Conservation (phyloP, 2,888 invertebrate genomes). For the Pecten maximus region DNA sequence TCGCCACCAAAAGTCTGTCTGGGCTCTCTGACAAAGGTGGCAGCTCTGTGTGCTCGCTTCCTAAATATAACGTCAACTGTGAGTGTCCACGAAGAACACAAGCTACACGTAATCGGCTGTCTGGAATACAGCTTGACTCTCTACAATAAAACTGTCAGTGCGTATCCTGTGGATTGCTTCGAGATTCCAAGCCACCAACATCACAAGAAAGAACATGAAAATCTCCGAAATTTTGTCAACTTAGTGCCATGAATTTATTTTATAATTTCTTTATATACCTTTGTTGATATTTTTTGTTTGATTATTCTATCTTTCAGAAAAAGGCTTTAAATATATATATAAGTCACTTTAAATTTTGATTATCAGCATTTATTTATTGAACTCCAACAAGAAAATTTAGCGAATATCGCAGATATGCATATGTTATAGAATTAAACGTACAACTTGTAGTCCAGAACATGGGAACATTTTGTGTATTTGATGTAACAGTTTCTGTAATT, state of each 20-base stretch:
- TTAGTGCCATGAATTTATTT: slow-evolving; percentile 57
- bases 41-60: slow-evolving; percentile 74
- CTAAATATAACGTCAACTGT: slow-evolving; percentile 75
- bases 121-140: slow-evolving; percentile 72
- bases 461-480: too few relatives aligned
- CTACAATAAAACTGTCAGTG: slow-evolving; percentile 73
- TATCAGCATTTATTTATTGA: too few relatives aligned
- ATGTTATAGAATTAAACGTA: too few relatives aligned
- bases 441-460: too few relatives aligned
- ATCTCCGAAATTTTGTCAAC: slow-evolving; percentile 56
- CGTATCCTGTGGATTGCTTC: slow-evolving; percentile 76
- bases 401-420: too few relatives aligned
- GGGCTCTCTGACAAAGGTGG: slow-evolving; percentile 71
- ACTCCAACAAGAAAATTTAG: too few relatives aligned
- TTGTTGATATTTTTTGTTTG: too few relatives aligned
- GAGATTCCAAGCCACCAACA: slow-evolving; percentile 72
- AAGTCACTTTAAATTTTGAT: too few relatives aligned
- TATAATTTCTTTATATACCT: background rate
- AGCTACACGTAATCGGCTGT: slow-evolving; percentile 75
- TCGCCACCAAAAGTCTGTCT: slow-evolving; percentile 75
- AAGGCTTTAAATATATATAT: too few relatives aligned
- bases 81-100: slow-evolving; percentile 71
- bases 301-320: too few relatives aligned
- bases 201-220: slow-evolving; percentile 56
- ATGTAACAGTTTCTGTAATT: too few relatives aligned